A percentile compares a stretch with the other conserved stretches of the same genome.
Evolutionary conservation across 1,140 invertebrate species (phyloP).

Genomic region (Vanessa tameamea): DNA sequence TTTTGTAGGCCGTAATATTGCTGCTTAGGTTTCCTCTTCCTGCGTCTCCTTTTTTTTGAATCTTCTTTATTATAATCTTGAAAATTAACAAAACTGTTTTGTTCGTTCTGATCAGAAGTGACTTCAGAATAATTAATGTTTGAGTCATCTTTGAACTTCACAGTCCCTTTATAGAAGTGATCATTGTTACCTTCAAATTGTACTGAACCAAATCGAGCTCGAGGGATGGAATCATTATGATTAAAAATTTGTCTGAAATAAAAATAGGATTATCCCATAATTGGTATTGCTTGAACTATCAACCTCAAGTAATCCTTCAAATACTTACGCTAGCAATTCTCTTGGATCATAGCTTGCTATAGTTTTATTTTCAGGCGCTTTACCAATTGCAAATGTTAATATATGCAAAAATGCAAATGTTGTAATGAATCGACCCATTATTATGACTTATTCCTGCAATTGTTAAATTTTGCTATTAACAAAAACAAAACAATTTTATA

Average conservation of each 20-base stretch:
- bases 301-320: not conserved
- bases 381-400: not conserved
- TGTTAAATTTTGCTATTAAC: too few relatives aligned
- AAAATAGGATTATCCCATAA: not conserved
- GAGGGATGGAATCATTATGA: constrained; percentile 15
- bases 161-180: not conserved
- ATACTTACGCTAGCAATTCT: constrained; percentile 34
- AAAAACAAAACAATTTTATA: not conserved
- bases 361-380: constrained; percentile 14
- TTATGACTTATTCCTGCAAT: not conserved
- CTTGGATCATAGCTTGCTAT: constrained; percentile 28
- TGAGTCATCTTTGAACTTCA: constrained; percentile 16
- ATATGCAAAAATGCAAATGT: not conserved
- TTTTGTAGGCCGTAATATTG: constrained; percentile 1
- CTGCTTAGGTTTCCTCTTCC: constrained; percentile 21
- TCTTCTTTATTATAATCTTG: constrained; percentile 1
- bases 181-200: constrained; percentile 28
- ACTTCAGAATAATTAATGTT: constrained; percentile 1
- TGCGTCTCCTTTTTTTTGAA: constrained; percentile 11
- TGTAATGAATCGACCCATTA: not conserved
- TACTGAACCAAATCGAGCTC: constrained; percentile 19
- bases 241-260: constrained; percentile 44
- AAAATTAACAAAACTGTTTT: constrained; percentile 4
- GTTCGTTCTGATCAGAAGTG: not conserved
- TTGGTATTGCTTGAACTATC: too few relatives aligned